phyloP scores from a whole-genome alignment of 2,888 invertebrate species.

The Trileptium ribeirensis region DNA sequence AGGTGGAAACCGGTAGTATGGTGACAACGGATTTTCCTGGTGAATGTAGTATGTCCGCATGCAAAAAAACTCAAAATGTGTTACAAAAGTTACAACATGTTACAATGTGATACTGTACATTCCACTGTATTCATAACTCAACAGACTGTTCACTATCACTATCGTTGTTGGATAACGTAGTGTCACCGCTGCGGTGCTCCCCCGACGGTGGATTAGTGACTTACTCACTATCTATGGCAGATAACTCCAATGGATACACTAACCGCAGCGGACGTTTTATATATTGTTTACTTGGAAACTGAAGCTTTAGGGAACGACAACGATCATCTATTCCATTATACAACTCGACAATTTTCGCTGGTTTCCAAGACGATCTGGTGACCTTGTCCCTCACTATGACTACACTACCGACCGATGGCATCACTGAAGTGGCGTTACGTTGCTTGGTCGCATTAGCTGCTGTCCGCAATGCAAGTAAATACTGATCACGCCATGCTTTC shows the following conservation, averaged over 20 bases:
- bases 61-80: no score
- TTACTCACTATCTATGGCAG: neutral
- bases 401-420: neutral
- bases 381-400: conserved; percentile 1
- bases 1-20: neutral
- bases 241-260: neutral
- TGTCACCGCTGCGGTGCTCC: no score
- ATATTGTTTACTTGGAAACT: neutral
- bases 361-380: neutral
- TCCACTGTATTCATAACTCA: no score
- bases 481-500: neutral
- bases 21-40: neutral
- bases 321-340: neutral
- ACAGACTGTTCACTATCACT: neutral
- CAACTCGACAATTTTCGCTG: neutral
- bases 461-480: neutral
- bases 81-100: neutral
- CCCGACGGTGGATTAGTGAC: no score
- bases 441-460: neutral
- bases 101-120: no score
- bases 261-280: neutral
- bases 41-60: neutral
- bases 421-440: neutral
- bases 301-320: neutral
- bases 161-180: no score